These are phyloP conservation scores for Pseudanteris insignis DNA, from an alignment of 2,888 invertebrate species.

Conservation along the genomic window DNA sequence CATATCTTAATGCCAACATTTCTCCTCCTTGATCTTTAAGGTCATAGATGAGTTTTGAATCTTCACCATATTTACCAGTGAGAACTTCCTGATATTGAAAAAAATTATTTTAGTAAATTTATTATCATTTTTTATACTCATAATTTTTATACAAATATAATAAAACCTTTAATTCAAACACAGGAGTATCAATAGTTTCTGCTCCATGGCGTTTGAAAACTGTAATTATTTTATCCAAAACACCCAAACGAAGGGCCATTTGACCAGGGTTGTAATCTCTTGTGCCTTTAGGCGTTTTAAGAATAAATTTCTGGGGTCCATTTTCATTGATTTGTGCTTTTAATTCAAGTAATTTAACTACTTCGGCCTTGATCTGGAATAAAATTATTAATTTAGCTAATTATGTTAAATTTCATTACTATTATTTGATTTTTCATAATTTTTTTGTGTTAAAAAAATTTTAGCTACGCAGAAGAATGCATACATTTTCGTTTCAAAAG, in stretches of 20 bases:
- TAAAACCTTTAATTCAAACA: constrained; percentile 92
- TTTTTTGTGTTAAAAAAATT: no score
- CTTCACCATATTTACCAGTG: constrained; percentile 99
- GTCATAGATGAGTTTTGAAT: constrained; percentile 98
- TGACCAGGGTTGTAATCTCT: constrained; percentile 94
- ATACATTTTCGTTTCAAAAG: no score
- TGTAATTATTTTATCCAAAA: constrained; percentile 84
- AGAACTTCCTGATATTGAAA: constrained; percentile 90
- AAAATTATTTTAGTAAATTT: no score
- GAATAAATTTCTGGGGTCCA: constrained; percentile 79
- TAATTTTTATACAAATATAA: constrained; percentile 1
- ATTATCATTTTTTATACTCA: not conserved
- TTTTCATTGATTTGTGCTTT: constrained; percentile 78
- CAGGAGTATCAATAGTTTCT: constrained; percentile 97
- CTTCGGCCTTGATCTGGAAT: constrained; percentile 84
- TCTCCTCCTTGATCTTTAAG: constrained; percentile 99
- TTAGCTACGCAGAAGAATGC: no score
- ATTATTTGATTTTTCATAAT: no score
- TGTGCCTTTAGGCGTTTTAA: constrained; percentile 94
- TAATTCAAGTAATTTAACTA: constrained; percentile 80
- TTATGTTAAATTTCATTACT: no score
- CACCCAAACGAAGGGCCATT: constrained; percentile 89
- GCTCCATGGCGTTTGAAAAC: constrained; percentile 98
- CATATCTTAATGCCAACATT: constrained; percentile 93
- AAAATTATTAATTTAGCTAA: no score